Percentiles rank a stretch among this genome's conserved stretches.
phyloP scores from a whole-genome alignment of 2,888 invertebrate genomes.

The Allophyes oxyacanthae region DNA sequence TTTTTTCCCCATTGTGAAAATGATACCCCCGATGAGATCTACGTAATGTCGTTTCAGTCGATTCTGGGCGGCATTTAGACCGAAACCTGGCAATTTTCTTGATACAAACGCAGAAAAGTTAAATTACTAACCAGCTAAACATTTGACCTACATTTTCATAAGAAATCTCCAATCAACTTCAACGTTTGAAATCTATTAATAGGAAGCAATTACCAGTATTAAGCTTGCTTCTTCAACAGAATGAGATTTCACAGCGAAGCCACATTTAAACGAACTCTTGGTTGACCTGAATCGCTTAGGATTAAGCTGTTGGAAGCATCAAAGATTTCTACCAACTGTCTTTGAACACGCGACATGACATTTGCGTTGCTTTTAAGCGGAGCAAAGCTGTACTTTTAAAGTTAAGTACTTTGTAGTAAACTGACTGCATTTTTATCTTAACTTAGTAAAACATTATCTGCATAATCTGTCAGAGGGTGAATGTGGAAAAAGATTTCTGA shows the following conservation, averaged over 20 bases:
- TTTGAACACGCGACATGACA: constrained; percentile 11
- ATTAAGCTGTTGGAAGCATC: constrained; percentile 21
- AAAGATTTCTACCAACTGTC: constrained; percentile 17
- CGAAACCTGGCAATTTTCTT: no score
- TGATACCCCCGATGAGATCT: no score
- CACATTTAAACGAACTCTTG: constrained; percentile 20
- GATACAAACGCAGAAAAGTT: no score
- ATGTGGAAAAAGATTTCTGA: no score
- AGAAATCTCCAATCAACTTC: constrained; percentile 26
- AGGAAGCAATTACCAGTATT: constrained; percentile 38
- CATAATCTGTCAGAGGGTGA: no score
- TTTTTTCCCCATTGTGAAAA: no score
- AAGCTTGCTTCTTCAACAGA: constrained; percentile 26
- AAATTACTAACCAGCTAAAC: background rate
- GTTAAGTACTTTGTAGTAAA: background rate
- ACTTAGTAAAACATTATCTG: no score
- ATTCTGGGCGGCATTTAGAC: no score
- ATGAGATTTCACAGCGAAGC: constrained; percentile 22
- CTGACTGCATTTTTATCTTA: no score
- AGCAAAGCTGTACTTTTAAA: background rate
- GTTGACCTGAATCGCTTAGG: constrained; percentile 24
- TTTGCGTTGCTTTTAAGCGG: background rate
- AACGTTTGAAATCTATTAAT: constrained; percentile 39
- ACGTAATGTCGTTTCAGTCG: no score
- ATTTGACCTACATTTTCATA: constrained; percentile 24